Percentiles rank a stretch among this genome's conserved stretches.
phyloP scores from a whole-genome alignment of 2,888 invertebrate species.

The Apomyelois bistriatella region DNA sequence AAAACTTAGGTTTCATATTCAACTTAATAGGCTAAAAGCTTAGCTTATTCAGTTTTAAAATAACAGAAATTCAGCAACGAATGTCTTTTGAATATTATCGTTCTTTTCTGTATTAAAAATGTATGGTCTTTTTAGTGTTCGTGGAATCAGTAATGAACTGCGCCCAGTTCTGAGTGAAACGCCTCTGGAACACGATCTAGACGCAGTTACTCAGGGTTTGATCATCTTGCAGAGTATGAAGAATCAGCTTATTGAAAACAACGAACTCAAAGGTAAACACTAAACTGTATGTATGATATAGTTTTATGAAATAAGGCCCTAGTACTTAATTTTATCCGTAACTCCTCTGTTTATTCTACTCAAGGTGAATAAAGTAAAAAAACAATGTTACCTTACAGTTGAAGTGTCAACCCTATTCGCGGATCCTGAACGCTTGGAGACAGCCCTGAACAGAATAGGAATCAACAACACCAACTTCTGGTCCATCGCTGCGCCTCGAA shows the following conservation, averaged over 20 bases:
- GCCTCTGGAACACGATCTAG: constrained; percentile 55
- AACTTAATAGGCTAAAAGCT: too few species aligned
- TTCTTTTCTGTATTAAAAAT: too few species aligned
- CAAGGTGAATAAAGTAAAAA: too few species aligned
- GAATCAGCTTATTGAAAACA: constrained; percentile 55
- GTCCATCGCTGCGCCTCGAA: constrained; percentile 61
- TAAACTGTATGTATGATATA: not conserved
- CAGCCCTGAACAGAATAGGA: constrained; percentile 41
- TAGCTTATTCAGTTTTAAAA: too few species aligned
- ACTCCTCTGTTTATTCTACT: too few species aligned
- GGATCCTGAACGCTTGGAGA: constrained; percentile 43
- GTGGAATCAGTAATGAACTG: constrained; percentile 62
- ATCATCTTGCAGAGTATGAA: constrained; percentile 64
- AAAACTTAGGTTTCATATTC: too few species aligned
- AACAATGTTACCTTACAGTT: constrained; percentile 39
- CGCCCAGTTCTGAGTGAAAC: constrained; percentile 58
- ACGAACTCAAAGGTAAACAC: constrained; percentile 66
- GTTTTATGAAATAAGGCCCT: too few species aligned
- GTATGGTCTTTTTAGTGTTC: constrained; percentile 67
- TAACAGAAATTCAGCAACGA: too few species aligned
- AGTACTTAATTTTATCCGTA: too few species aligned
- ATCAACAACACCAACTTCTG: constrained; percentile 72
- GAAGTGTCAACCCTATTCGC: constrained; percentile 47
- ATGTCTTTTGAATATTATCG: too few species aligned
- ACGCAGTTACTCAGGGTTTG: constrained; percentile 55